Conservation (phyloP, 2,888 invertebrate genomes). For the Cosmia pyralina region DNA sequence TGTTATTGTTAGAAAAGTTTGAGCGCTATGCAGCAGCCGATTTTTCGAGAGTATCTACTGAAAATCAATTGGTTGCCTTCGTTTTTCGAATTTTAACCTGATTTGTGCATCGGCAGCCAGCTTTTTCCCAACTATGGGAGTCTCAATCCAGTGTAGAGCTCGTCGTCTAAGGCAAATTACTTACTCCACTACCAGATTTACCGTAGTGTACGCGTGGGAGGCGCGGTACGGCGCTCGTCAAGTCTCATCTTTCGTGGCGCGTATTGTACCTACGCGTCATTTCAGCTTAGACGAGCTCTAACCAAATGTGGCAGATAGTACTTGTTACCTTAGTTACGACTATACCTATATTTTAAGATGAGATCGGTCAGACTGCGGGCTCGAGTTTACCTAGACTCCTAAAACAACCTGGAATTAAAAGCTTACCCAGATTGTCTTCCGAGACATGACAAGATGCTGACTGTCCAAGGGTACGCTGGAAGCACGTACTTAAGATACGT, state of each 20-base stretch:
- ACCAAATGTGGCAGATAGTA: not conserved
- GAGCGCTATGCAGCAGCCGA: not conserved
- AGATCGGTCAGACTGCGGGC: not conserved
- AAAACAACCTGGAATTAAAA: not conserved
- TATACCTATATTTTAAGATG: not conserved
- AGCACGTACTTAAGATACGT: not conserved
- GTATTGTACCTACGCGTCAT: too few species aligned
- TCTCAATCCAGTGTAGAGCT: too few species aligned
- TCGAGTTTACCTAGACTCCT: not conserved
- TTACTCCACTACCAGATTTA: too few species aligned
- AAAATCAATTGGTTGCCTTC: not conserved
- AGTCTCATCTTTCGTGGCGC: too few species aligned
- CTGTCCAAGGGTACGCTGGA: not conserved
- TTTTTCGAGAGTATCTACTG: not conserved
- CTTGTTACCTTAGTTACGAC: not conserved
- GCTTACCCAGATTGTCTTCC: not conserved
- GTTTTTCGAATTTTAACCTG: not conserved
- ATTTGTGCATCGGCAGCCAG: too few species aligned
- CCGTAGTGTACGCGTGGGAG: too few species aligned
- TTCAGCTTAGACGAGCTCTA: too few species aligned
- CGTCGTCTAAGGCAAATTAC: too few species aligned
- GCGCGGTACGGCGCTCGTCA: too few species aligned
- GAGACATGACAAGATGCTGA: not conserved
- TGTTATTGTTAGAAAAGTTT: not conserved
- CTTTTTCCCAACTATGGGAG: too few species aligned